Evolutionary conservation across 2,888 invertebrate species (phyloP).

Genomic region (Stenodema calcarata): DNA sequence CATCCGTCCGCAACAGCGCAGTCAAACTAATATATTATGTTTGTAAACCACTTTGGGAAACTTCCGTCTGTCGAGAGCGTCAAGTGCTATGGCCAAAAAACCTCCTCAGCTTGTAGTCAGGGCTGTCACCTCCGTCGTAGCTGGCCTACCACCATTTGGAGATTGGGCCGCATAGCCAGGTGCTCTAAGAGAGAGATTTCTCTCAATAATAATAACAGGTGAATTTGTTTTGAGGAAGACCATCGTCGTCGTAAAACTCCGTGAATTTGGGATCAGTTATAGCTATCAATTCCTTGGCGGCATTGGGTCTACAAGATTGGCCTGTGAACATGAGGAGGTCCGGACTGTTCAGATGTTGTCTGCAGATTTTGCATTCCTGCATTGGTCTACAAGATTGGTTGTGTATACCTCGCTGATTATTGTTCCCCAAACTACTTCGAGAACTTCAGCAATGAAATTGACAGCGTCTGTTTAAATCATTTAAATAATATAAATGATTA

Average conservation of each 20-base stretch:
- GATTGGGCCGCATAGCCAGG: conserved; percentile 83
- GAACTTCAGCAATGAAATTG: too few species aligned
- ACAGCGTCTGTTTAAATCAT: too few species aligned
- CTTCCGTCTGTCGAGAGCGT: too few species aligned
- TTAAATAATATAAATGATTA: too few species aligned
- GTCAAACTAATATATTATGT: too few species aligned
- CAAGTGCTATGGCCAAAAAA: too few species aligned
- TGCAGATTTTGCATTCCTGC: conserved; percentile 65
- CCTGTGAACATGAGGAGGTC: conserved; percentile 70
- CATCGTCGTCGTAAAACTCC: conserved; percentile 74
- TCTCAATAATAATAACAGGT: conserved; percentile 74
- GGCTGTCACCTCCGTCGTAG: conserved; percentile 80
- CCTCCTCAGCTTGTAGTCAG: too few species aligned
- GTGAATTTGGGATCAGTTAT: conserved; percentile 76
- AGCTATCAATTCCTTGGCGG: conserved; percentile 78
- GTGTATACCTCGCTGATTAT: too few species aligned
- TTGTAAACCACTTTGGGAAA: too few species aligned
- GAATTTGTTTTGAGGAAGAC: conserved; percentile 70
- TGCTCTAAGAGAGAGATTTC: conserved; percentile 75
- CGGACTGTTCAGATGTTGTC: conserved; percentile 62
- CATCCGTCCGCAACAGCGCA: too few species aligned
- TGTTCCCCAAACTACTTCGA: too few species aligned
- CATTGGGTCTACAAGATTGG: conserved; percentile 78
- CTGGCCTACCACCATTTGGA: conserved; percentile 85
- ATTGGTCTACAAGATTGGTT: too few species aligned